These are phyloP conservation scores for Eulemur rufifrons DNA, from an alignment of 2,113 vertebrate species.

Conservation along the genomic window DNA sequence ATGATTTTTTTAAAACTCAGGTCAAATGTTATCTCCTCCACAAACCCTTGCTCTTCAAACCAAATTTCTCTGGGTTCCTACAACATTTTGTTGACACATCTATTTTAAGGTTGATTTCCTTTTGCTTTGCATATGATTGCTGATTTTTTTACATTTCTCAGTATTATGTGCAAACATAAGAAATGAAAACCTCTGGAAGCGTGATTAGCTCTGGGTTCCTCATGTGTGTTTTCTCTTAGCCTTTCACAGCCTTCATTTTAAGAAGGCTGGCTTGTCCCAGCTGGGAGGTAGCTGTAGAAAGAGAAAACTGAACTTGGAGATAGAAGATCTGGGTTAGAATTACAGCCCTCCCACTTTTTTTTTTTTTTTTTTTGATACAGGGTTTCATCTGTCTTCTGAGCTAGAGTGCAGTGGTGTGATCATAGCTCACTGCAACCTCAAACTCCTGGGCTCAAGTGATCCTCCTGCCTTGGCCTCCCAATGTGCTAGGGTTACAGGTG, in stretches of 20 bases:
- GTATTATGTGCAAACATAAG: background rate
- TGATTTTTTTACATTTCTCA: background rate
- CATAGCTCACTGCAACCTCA: too few relatives aligned
- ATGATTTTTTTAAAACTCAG: background rate
- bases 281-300: background rate
- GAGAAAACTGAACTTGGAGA: background rate
- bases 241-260: background rate
- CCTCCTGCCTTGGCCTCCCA: too few relatives aligned
- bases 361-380: too few relatives aligned
- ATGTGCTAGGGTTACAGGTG: too few relatives aligned
- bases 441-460: too few relatives aligned
- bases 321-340: background rate
- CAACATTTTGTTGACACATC: background rate
- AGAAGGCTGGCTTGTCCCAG: background rate
- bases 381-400: too few relatives aligned
- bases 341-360: background rate
- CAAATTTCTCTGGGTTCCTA: background rate
- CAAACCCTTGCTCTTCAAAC: background rate
- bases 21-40: background rate
- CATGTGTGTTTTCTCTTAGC: background rate
- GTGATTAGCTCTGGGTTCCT: background rate
- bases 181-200: background rate
- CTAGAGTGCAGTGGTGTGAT: too few relatives aligned
- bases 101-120: constrained; percentile 12
- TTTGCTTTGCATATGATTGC: background rate